These are phyloP conservation scores for Drosophila orosa DNA, from an alignment of 1,140 invertebrate genomes.

Conservation along the genomic window DNA sequence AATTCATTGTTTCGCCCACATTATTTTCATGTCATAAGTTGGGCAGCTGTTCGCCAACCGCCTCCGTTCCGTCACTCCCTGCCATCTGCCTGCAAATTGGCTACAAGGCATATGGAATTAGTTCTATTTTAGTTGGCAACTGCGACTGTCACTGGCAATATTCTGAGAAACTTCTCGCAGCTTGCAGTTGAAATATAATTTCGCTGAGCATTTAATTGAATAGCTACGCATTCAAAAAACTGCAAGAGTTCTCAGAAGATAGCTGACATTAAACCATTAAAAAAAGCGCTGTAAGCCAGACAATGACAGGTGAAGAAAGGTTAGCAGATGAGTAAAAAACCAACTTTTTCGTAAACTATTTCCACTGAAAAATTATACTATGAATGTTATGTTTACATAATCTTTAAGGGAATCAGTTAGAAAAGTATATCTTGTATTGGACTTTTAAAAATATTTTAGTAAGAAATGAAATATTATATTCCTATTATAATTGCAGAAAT, in stretches of 20 bases:
- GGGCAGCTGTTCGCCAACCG: conserved; percentile 46
- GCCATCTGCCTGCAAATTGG: conserved; percentile 48
- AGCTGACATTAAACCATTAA: conserved; percentile 23
- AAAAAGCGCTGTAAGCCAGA: neutral
- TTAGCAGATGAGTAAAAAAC: neutral
- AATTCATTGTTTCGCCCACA: conserved; percentile 81
- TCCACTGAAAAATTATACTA: too few species aligned
- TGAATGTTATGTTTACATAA: neutral
- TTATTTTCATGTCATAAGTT: conserved; percentile 82
- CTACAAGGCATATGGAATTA: conserved; percentile 80
- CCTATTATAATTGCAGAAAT: too few species aligned
- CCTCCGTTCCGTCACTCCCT: neutral
- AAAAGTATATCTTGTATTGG: neutral
- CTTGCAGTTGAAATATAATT: conserved; percentile 61
- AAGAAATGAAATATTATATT: too few species aligned
- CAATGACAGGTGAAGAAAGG: neutral
- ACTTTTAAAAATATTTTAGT: too few species aligned
- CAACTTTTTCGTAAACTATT: neutral
- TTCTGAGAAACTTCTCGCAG: conserved; percentile 42
- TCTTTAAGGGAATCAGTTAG: too few species aligned
- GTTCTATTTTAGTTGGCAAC: conserved; percentile 61
- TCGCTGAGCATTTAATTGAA: conserved; percentile 67
- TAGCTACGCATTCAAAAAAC: conserved; percentile 34
- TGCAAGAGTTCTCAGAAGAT: neutral
- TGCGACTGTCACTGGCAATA: conserved; percentile 67